Percentiles rank a stretch among this genome's conserved stretches.
Evolutionary conservation across 1,140 invertebrate genomes (phyloP).

Genomic region (Pseudachorutes palmiensis): DNA sequence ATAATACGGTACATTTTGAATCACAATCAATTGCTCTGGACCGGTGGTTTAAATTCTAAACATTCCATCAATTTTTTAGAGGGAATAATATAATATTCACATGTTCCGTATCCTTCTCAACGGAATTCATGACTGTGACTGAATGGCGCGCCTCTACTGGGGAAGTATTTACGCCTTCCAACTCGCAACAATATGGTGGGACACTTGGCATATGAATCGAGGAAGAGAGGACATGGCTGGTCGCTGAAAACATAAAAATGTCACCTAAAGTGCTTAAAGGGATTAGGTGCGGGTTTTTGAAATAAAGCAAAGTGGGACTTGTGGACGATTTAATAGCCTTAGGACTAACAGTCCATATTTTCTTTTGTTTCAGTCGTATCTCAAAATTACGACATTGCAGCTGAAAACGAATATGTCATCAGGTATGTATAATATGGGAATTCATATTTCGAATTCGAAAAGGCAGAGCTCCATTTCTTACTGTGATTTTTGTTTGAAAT

Average conservation of each 20-base stretch:
- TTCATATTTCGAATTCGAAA: constrained; percentile 43
- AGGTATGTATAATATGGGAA: constrained; percentile 44
- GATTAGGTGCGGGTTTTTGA: too few species aligned
- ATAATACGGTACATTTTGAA: too few species aligned
- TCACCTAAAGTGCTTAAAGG: too few species aligned
- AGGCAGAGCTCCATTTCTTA: too few species aligned
- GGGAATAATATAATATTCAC: constrained; percentile 1
- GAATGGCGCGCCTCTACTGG: constrained; percentile 74
- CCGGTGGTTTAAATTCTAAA: too few species aligned
- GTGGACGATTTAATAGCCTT: too few species aligned
- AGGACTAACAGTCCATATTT: too few species aligned
- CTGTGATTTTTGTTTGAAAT: constrained; percentile 49
- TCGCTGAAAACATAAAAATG: too few species aligned
- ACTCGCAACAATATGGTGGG: neutral
- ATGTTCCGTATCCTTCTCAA: constrained; percentile 43
- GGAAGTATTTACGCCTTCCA: constrained; percentile 55
- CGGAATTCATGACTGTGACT: constrained; percentile 80
- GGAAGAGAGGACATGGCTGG: neutral
- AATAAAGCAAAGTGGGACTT: too few species aligned
- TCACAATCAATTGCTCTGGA: too few species aligned
- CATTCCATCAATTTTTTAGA: neutral
- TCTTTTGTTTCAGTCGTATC: constrained; percentile 64
- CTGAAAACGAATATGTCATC: constrained; percentile 84
- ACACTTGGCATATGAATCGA: neutral
- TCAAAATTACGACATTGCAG: constrained; percentile 76